Evolutionary conservation across 2,888 invertebrate genomes (phyloP), one percentile per base, ranked within the genome.

Genomic region (Sphaeridia pumilis): DNA sequence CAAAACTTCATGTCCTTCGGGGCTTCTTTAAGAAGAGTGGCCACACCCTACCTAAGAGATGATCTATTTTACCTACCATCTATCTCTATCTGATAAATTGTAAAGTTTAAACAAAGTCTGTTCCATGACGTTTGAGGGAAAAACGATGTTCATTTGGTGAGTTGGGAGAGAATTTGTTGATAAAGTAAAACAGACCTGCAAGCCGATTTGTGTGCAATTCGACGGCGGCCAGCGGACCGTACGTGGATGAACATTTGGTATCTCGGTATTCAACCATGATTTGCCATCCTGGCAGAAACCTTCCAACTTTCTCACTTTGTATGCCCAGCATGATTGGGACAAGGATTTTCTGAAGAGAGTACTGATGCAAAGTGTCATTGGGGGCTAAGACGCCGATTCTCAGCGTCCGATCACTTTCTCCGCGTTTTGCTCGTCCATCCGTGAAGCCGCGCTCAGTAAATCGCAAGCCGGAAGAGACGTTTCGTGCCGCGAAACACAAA

Each of bases 201-300:
- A 77, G 75, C 57, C 76, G 75, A 63, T 80, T 79, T 63, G 78
- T 77, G 70, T 81, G 81, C 66, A 84, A 80, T 60, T 87, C 83
- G 68, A 87, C 82, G 24, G 86, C 84, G 5, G 82, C 83, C 48
- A 87, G 72, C 0, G 86, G 83, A 1, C 86, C 87, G 64, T 78
- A 76, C 0, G 80, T 80, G 2, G 86, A 85, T 25, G 85, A 85
- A 68, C 85, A 85, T 47, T 78, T 75, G 0, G 85, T 83, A 66
- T 87, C 84, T 57, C 82, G 73, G 63, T 81, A 78, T 56, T 80
- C 78, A 2, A 85, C 77, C 46, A 77, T 72, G 52, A 86, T 79
- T 51, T 75, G 76, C 76, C 83, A 82, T n/a, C 78, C 79, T 0
- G 81, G 78, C 25, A 84, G 70, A 14, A 79, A 74, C 20, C 54